Conservation (phyloP, 1,140 invertebrate genomes). For the Marisa cornuarietis region DNA sequence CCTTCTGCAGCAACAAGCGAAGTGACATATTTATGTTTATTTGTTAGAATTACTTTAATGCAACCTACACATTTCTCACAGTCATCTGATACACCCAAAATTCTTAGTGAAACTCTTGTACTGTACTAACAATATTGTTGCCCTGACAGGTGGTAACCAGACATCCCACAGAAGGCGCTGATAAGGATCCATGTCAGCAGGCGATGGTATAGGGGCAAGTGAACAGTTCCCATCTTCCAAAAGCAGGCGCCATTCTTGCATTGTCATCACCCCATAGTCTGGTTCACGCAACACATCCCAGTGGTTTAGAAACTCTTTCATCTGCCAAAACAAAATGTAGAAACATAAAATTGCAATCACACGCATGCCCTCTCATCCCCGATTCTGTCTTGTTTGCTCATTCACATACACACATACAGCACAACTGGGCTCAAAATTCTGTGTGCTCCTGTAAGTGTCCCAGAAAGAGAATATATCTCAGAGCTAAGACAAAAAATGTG, state of each 20-base stretch:
- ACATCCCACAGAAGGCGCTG: slow-evolving; percentile 86
- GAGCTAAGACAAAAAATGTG: no score
- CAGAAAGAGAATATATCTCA: no score
- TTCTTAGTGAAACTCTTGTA: no score
- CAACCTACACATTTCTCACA: no score
- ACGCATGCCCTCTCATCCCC: not conserved
- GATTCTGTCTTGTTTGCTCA: no score
- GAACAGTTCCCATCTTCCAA: slow-evolving; percentile 50
- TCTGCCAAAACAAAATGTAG: slow-evolving; percentile 37
- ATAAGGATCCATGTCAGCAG: slow-evolving; percentile 75
- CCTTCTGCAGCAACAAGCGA: no score
- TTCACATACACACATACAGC: no score
- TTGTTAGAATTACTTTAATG: no score
- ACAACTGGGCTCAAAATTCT: no score
- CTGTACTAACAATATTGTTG: slow-evolving; percentile 73
- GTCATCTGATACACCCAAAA: no score
- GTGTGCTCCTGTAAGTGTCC: no score
- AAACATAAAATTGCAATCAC: not conserved
- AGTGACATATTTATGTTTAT: no score
- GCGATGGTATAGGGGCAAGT: slow-evolving; percentile 25
- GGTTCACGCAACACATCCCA: slow-evolving; percentile 81
- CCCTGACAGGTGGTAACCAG: slow-evolving; percentile 84
- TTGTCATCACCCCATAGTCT: slow-evolving; percentile 73
- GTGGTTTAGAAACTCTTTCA: slow-evolving; percentile 74
- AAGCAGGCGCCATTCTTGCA: slow-evolving; percentile 75